phyloP scores from a whole-genome alignment of 1,140 invertebrate species.

The Panagrolaimus sp. region DNA sequence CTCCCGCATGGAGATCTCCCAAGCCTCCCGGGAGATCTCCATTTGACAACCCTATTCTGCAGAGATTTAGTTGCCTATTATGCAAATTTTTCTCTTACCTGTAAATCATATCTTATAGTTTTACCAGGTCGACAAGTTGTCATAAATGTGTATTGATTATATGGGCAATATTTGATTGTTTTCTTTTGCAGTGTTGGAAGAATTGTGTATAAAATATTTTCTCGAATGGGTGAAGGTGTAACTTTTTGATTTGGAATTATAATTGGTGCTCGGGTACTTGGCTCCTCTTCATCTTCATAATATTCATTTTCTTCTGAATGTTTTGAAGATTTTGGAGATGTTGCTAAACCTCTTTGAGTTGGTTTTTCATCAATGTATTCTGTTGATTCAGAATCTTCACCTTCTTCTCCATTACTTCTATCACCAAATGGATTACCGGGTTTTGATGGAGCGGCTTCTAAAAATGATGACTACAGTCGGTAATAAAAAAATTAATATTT shows the following conservation, averaged over 20 bases:
- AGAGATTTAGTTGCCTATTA: too few relatives aligned
- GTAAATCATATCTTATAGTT: slow-evolving; percentile 42
- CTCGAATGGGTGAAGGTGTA: slow-evolving; percentile 33
- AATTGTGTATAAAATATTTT: slow-evolving; percentile 40
- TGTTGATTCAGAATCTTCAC: too few relatives aligned
- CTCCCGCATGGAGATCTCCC: too few relatives aligned
- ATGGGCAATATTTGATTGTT: slow-evolving; percentile 40
- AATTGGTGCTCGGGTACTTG: not conserved
- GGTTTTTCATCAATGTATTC: not conserved
- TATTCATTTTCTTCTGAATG: not conserved
- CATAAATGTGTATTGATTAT: slow-evolving; percentile 44
- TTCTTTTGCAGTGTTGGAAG: slow-evolving; percentile 42
- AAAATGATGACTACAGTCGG: too few relatives aligned
- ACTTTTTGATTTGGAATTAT: not conserved
- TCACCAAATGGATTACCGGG: not conserved
- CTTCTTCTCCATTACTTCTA: not conserved
- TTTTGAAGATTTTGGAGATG: slow-evolving; percentile 18
- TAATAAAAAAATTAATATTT: too few relatives aligned
- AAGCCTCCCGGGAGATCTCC: too few relatives aligned
- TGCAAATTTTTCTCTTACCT: slow-evolving; percentile 16
- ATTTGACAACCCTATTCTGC: too few relatives aligned
- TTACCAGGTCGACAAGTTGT: slow-evolving; percentile 41
- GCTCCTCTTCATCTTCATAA: not conserved
- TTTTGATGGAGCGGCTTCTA: not conserved
- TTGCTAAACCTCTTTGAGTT: not conserved